A percentile compares a stretch with the other conserved stretches of the same genome.
These are phyloP conservation scores for Stomatorhinus ivindoensis DNA, from an alignment of 2,113 vertebrate genomes.

Conservation along the genomic window DNA sequence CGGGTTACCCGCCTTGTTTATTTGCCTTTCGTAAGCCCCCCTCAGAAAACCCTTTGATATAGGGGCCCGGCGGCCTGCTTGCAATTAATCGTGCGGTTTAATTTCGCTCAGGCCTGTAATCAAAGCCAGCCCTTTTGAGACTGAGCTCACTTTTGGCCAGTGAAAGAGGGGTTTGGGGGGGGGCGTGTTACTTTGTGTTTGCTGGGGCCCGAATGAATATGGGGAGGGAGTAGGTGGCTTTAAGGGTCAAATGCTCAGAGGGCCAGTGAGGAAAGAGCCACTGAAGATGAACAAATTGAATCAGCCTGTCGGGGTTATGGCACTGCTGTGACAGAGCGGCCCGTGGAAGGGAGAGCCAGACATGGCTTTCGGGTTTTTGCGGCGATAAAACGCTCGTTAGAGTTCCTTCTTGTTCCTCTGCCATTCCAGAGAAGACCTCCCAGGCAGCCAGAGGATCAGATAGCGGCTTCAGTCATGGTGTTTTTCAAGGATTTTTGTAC, in stretches of 20 bases:
- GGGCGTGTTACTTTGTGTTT: slow-evolving; percentile 1
- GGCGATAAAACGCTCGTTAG: neutral
- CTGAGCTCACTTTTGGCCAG: slow-evolving; percentile 7
- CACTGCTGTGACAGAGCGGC: neutral
- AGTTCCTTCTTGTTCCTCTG: neutral
- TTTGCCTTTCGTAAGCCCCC: slow-evolving; percentile 31
- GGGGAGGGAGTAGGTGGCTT: neutral
- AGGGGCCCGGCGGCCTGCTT: slow-evolving; percentile 35
- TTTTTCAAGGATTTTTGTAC: neutral
- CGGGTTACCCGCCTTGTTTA: slow-evolving; percentile 12
- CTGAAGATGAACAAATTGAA: neutral
- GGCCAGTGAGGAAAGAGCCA: neutral
- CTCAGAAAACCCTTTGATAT: slow-evolving; percentile 41
- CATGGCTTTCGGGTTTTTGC: neutral
- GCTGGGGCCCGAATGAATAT: neutral
- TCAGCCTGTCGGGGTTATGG: neutral
- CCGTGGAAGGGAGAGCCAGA: neutral
- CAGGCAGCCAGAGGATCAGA: neutral
- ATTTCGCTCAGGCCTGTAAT: slow-evolving; percentile 42
- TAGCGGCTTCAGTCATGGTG: neutral
- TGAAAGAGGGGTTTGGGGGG: neutral
- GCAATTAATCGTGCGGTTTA: slow-evolving; percentile 44
- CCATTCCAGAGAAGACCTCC: neutral
- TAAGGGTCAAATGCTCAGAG: neutral
- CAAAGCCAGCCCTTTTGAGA: slow-evolving; percentile 39